Conservation (phyloP, 1,140 invertebrate genomes). For the Trichomalopsis sarcophagae region DNA sequence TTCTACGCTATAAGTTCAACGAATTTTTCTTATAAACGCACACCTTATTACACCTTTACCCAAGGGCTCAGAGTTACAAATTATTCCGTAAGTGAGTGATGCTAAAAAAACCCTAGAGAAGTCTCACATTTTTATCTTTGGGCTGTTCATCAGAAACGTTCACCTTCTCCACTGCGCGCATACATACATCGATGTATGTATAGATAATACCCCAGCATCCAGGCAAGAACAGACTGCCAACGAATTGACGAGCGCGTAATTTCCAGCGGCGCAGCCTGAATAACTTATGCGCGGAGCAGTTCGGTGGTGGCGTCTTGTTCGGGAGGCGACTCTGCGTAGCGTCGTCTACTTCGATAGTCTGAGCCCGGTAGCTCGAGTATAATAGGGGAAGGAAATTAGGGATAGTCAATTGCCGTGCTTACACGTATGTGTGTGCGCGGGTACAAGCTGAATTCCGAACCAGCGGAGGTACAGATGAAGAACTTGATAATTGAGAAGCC, state of each 20-base stretch:
- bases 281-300: neutral
- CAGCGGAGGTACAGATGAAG: no score
- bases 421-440: neutral
- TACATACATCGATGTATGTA: no score
- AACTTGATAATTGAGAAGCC: no score
- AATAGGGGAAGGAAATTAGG: conserved; percentile 11
- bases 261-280: neutral
- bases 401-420: neutral
- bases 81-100: no score
- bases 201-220: neutral
- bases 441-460: neutral
- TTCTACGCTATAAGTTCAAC: no score
- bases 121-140: no score
- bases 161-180: no score
- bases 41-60: no score
- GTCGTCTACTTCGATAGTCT: neutral
- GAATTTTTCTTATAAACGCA: no score
- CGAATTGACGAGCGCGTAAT: neutral
- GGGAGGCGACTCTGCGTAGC: neutral
- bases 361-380: neutral
- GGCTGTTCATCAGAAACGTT: no score
- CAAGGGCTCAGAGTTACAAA: no score
- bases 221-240: neutral
- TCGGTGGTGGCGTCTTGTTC: neutral
- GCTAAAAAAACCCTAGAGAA: no score